A percentile compares a stretch with the other conserved stretches of the same genome.
Conservation (phyloP, 2,113 vertebrate genomes). For the Erythrolamprus reginae region DNA sequence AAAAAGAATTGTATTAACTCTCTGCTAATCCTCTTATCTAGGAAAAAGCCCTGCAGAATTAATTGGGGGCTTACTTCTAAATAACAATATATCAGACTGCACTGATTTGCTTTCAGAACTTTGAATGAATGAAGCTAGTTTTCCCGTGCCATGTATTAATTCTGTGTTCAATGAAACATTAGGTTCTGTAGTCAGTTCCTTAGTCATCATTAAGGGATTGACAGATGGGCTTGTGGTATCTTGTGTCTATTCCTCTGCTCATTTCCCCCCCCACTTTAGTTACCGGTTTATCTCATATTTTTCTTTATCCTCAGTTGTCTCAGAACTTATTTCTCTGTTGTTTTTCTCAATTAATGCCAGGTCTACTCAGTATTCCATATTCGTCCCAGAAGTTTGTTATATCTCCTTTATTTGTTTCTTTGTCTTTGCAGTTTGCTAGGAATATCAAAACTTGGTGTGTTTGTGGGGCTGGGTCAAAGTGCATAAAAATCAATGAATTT, state of each 20-base stretch:
- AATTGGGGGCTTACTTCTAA: neutral
- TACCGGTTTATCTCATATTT: neutral
- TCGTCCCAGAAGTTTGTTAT: neutral
- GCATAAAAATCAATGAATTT: too few species aligned
- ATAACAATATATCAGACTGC: neutral
- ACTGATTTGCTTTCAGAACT: neutral
- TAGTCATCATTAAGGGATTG: neutral
- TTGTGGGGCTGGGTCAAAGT: neutral
- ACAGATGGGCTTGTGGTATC: neutral
- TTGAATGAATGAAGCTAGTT: neutral
- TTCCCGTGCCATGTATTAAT: neutral
- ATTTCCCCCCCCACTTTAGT: rapidly evolving
- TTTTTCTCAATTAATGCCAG: neutral
- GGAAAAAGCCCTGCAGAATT: neutral
- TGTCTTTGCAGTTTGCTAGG: neutral
- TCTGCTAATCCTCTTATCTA: neutral
- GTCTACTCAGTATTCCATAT: too few species aligned
- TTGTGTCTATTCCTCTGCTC: neutral
- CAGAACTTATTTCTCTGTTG: neutral
- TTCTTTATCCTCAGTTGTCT: neutral
- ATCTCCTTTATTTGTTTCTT: neutral
- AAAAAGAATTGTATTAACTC: neutral
- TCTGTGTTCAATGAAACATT: neutral
- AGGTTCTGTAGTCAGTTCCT: neutral
- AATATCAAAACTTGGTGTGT: neutral